These are phyloP conservation scores for Valencia hispanica DNA, from an alignment of 2,797 vertebrate genomes.

Conservation along the genomic window DNA sequence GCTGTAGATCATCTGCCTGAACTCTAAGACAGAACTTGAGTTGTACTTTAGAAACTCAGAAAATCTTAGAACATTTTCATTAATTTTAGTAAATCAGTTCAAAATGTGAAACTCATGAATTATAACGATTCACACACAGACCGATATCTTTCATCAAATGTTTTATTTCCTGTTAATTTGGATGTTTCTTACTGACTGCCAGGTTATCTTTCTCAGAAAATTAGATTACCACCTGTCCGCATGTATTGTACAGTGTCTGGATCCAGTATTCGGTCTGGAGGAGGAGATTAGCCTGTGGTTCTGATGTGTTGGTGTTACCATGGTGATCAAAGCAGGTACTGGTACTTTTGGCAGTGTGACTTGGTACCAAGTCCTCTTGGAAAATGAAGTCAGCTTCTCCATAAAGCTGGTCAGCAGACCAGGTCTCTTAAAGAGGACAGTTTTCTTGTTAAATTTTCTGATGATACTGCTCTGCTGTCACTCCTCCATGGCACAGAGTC, in stretches of 20 bases:
- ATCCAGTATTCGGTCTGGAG: not conserved
- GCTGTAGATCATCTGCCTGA: not conserved
- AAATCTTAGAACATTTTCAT: not conserved
- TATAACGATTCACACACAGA: not conserved
- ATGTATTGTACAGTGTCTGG: not conserved
- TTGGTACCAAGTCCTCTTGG: not conserved
- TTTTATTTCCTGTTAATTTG: not conserved
- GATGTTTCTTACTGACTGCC: not conserved
- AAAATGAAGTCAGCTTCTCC: too few relatives aligned
- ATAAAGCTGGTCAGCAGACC: too few relatives aligned
- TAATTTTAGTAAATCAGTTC: not conserved
- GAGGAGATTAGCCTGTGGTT: too few relatives aligned
- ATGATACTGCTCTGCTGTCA: too few relatives aligned
- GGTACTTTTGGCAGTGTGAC: not conserved
- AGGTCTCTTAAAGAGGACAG: too few relatives aligned
- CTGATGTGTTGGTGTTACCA: not conserved
- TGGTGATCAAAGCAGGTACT: not conserved
- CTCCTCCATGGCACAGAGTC: too few relatives aligned
- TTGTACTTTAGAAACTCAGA: too few relatives aligned
- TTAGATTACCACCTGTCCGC: too few relatives aligned
- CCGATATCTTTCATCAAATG: not conserved
- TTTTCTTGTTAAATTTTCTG: too few relatives aligned
- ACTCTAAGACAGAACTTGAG: not conserved
- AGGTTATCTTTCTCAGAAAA: not conserved
- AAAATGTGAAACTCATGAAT: not conserved